These are phyloP conservation scores for Nephrotoma appendiculata DNA, from an alignment of 2,888 invertebrate species.

Conservation along the genomic window DNA sequence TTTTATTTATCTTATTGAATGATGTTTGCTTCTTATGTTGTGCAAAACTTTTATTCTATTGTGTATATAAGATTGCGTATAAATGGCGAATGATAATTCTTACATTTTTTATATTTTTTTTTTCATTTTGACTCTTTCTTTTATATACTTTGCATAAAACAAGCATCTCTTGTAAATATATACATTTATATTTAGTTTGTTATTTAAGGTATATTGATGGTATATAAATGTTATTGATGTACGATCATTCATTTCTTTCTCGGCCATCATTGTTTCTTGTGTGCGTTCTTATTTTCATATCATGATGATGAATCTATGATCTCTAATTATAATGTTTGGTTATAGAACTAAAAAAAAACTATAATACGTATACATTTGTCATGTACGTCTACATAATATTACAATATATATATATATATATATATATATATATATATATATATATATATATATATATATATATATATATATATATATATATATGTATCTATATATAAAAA, in stretches of 20 bases:
- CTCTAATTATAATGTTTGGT: not conserved
- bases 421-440: not conserved
- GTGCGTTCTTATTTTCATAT: not conserved
- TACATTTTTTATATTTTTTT: not conserved
- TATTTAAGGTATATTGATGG: not conserved
- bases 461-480: not conserved
- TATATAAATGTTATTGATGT: not conserved
- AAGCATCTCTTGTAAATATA: not conserved
- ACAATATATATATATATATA: not conserved
- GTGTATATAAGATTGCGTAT: not conserved
- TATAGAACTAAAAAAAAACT: not conserved
- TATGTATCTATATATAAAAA: not conserved
- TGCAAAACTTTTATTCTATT: not conserved
- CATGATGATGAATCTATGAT: not conserved
- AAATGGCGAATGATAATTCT: not conserved
- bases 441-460: not conserved
- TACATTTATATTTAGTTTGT: not conserved
- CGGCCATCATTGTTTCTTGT: not conserved
- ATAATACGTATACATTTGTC: not conserved
- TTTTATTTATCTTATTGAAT: not conserved
- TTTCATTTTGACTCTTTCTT: not conserved
- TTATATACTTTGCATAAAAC: not conserved
- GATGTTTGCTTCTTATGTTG: not conserved
- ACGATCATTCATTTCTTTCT: not conserved
- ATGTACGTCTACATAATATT: not conserved